phyloP scores from a whole-genome alignment of 2,113 vertebrate species.

The Psephotus haematonotus region DNA sequence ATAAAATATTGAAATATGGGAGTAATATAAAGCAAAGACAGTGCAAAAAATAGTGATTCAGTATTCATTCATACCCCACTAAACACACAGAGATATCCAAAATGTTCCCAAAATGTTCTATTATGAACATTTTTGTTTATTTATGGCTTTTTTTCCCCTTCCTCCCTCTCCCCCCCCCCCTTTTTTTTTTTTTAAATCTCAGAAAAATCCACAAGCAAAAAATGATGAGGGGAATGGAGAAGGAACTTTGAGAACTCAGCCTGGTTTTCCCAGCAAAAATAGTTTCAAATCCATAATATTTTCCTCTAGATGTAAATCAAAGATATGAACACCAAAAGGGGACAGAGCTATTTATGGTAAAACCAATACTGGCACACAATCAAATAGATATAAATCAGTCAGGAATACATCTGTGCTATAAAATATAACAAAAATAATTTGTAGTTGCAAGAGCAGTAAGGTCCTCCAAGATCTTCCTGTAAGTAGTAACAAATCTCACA shows the following conservation, averaged over 20 bases:
- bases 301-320: neutral
- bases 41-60: neutral
- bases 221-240: neutral
- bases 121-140: neutral
- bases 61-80: neutral
- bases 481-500: neutral
- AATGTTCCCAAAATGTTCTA: neutral
- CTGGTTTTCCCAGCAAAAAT: neutral
- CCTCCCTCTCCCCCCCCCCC: rapidly evolving
- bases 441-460: neutral
- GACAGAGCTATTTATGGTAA: slow-evolving; percentile 20
- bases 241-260: neutral
- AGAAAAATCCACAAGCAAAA: neutral
- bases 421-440: neutral
- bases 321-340: neutral
- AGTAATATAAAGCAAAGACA: neutral
- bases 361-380: neutral
- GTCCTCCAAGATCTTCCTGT: neutral
- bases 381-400: neutral
- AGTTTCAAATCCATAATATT: neutral
- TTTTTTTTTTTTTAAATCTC: neutral
- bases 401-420: neutral
- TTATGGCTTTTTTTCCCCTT: rapidly evolving
- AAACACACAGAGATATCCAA: neutral
- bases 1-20: neutral